Evolutionary conservation across 1,140 invertebrate species (phyloP).

Genomic region (Drosophila simulans): DNA sequence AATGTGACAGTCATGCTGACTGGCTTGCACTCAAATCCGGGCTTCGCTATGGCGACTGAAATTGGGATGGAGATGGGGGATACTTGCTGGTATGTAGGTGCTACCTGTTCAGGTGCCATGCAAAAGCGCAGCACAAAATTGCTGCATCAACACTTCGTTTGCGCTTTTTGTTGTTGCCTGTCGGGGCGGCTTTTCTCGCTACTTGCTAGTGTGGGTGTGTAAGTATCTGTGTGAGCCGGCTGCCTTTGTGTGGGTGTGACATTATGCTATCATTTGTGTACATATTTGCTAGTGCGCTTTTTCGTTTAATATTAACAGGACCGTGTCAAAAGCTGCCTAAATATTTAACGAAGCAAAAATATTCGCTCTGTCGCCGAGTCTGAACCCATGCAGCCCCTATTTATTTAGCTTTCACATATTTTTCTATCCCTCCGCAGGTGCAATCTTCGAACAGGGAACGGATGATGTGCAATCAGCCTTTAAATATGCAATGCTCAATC

Average conservation of each 20-base stretch:
- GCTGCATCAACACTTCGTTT: slow-evolving; percentile 80
- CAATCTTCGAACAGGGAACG: slow-evolving; percentile 94
- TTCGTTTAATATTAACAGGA: slow-evolving; percentile 80
- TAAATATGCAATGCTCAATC: slow-evolving; percentile 92
- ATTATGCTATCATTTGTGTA: slow-evolving; percentile 78
- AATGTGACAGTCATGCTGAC: slow-evolving; percentile 82
- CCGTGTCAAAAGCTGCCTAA: slow-evolving; percentile 79
- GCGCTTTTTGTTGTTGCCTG: slow-evolving; percentile 54
- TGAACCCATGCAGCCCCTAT: slow-evolving; percentile 4
- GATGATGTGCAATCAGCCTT: slow-evolving; percentile 95
- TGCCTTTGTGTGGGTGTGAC: slow-evolving; percentile 29
- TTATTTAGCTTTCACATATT: slow-evolving; percentile 2
- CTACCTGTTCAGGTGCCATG: slow-evolving; percentile 40
- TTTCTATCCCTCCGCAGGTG: slow-evolving; percentile 87
- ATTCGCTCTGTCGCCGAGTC: slow-evolving; percentile 18
- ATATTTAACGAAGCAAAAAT: slow-evolving; percentile 82
- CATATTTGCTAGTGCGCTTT: slow-evolving; percentile 75
- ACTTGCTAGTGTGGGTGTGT: slow-evolving; percentile 8
- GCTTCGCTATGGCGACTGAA: slow-evolving; percentile 26
- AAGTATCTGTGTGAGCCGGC: slow-evolving; percentile 17
- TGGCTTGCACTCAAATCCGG: slow-evolving; percentile 71
- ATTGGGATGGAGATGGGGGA: slow-evolving; percentile 1
- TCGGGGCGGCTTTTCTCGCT: slow-evolving; percentile 23
- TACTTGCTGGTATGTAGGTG: slow-evolving; percentile 2
- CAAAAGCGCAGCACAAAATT: slow-evolving; percentile 78